Evolutionary conservation across 2,797 vertebrate genomes (phyloP), one percentile per base, ranked within the genome.

Genomic region (Sebastes oblongus): DNA sequence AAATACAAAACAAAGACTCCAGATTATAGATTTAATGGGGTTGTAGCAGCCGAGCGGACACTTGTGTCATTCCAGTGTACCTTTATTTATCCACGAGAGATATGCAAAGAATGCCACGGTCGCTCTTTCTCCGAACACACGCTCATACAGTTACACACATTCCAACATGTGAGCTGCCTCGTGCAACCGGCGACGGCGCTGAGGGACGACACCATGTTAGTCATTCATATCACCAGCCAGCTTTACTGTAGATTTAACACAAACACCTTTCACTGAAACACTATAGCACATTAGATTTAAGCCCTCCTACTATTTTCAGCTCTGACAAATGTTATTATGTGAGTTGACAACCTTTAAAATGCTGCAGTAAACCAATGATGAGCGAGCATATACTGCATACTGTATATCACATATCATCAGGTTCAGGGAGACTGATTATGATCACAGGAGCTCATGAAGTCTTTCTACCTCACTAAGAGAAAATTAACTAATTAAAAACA

Each of bases 81-180:
- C 90, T 89, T 91, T 88, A 88, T 90, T 88, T 90, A 87, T 78
- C 84, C 62, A 11, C 4, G 8, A 72, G 29, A 86, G 87, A 88
- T 77, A 92, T 88, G 77, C 56, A 20, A 80, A 83, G 86, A 87
- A 91, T 85, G 85, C 76, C n/a, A 8, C 82, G 30, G 79, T 62
- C 46, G 50, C 72, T 67, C 64, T 64, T 66, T 75, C 75, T 78
- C 67, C 74, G 76, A 34, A 68, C 42, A 25, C 74, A 2, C 24
- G 1, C 80, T 72, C 68, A 61, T 18, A 60, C 59, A 30, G 59
- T 58, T 27, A 77, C 74, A 84, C 78, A 76, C 78, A 85, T 82
- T 84, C 83, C 86, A 74, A 25, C 70, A 77, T 22, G 75, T 55
- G 65, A 73, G 70, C 82, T 66, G 62, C 29, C 46, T 60, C 29